Conservation (phyloP, 2,888 invertebrate species). For the Ditula angustiorana region DNA sequence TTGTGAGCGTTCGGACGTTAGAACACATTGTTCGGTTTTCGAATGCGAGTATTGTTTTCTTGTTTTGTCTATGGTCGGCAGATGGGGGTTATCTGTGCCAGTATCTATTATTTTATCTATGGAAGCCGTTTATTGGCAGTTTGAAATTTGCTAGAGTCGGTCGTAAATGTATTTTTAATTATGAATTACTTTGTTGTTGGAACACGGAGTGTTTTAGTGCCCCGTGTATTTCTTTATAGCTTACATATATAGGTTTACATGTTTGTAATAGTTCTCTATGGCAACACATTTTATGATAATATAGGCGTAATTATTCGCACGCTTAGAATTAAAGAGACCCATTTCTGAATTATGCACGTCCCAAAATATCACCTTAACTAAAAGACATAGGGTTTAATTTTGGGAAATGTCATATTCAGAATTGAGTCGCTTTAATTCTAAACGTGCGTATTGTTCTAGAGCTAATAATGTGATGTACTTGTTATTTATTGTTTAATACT, state of each 20-base stretch:
- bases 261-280: slow-evolving; percentile 13
- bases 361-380: too few species aligned
- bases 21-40: slow-evolving; percentile 57
- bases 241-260: neutral
- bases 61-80: slow-evolving; percentile 39
- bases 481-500: too few species aligned
- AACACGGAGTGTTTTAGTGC: slow-evolving; percentile 13
- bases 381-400: too few species aligned
- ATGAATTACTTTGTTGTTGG: slow-evolving; percentile 5
- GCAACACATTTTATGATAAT: slow-evolving; percentile 15
- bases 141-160: slow-evolving; percentile 30
- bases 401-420: too few species aligned
- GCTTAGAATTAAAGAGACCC: neutral
- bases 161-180: slow-evolving; percentile 18
- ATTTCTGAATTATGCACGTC: too few species aligned
- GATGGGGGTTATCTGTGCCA: slow-evolving; percentile 38
- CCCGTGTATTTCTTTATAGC: slow-evolving; percentile 25
- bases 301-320: neutral
- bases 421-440: too few species aligned
- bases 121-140: slow-evolving; percentile 18
- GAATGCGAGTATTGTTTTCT: slow-evolving; percentile 42
- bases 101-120: slow-evolving; percentile 20
- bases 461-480: too few species aligned
- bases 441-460: too few species aligned
- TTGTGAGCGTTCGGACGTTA: slow-evolving; percentile 63